A percentile compares a stretch with the other conserved stretches of the same genome.
Evolutionary conservation across 1,140 invertebrate genomes (phyloP).

Genomic region (Dreissena polymorpha): DNA sequence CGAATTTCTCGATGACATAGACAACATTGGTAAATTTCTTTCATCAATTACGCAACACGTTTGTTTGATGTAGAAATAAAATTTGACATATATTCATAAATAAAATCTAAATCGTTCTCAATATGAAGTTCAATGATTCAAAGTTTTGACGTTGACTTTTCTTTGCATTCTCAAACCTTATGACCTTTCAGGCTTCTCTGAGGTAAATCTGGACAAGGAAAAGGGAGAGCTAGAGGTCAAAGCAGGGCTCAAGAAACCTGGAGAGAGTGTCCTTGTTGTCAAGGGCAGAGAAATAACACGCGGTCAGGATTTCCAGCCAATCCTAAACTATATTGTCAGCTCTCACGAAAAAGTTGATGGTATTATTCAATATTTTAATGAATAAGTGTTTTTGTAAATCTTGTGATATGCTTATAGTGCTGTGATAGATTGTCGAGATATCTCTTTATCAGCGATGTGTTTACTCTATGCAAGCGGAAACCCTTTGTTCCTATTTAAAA

Average conservation of each 20-base stretch:
- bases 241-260: not conserved
- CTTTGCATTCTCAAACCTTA: no score
- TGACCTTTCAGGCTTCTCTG: not conserved
- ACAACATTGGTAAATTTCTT: not conserved
- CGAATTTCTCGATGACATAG: not conserved
- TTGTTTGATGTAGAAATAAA: no score
- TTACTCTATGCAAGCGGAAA: no score
- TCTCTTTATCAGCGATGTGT: no score
- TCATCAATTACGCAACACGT: not conserved
- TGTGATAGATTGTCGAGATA: no score
- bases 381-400: no score
- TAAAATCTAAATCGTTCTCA: no score
- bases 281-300: not conserved
- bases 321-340: slow-evolving; percentile 1
- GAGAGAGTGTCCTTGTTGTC: not conserved
- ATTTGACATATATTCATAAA: no score
- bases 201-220: not conserved
- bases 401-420: no score
- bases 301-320: not conserved
- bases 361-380: not conserved
- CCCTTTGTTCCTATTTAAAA: no score
- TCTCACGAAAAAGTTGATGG: not conserved
- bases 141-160: no score
- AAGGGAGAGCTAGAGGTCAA: not conserved
- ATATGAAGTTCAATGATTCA: no score